These are phyloP conservation scores for Synergus laeviventris DNA, from an alignment of 2,888 invertebrate species.

Conservation along the genomic window DNA sequence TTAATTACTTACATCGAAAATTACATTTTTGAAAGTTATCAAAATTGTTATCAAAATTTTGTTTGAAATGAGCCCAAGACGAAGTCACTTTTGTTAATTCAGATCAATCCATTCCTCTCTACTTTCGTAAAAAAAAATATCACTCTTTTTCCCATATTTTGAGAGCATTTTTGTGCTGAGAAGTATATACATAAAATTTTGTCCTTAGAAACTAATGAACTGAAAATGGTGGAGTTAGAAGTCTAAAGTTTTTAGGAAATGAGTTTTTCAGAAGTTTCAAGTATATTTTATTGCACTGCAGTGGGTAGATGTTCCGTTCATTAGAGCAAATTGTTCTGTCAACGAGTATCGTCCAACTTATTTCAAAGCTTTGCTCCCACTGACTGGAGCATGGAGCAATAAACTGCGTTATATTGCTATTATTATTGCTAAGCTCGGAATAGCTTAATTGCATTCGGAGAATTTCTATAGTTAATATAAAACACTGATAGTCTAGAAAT, in stretches of 20 bases:
- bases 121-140: too few relatives aligned
- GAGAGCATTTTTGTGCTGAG: background rate
- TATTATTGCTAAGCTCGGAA: background rate
- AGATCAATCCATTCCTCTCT: too few relatives aligned
- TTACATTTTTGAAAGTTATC: too few relatives aligned
- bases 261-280: background rate
- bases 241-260: background rate
- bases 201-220: background rate
- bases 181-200: background rate
- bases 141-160: too few relatives aligned
- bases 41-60: too few relatives aligned
- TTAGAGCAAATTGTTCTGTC: conserved; percentile 53
- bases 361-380: conserved; percentile 1
- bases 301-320: conserved; percentile 52
- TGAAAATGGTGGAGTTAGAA: background rate
- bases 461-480: background rate
- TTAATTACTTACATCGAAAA: too few relatives aligned
- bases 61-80: too few relatives aligned
- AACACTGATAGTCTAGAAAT: too few relatives aligned
- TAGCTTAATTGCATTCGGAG: background rate
- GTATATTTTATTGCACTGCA: background rate
- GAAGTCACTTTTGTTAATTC: too few relatives aligned
- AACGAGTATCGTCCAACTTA: conserved; percentile 55
- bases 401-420: background rate
- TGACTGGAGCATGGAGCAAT: background rate